Percentiles rank a stretch among this genome's conserved stretches.
Conservation (phyloP, 1,140 invertebrate genomes). For the Bathynomus jamesi region DNA sequence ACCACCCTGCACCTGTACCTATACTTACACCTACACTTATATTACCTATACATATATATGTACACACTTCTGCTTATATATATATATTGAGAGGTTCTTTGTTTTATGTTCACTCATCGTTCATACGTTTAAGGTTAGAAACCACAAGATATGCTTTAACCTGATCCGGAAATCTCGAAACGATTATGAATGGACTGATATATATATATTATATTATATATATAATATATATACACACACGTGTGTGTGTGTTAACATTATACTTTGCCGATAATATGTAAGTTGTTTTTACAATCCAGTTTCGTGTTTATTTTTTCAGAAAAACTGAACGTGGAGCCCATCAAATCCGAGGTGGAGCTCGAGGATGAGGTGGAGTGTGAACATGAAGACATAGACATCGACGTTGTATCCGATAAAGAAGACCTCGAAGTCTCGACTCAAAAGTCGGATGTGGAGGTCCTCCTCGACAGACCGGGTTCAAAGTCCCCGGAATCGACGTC, state of each 20-base stretch:
- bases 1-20: background rate
- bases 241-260: background rate
- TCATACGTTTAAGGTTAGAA: too few species aligned
- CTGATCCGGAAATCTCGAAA: too few species aligned
- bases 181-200: background rate
- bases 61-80: too few species aligned
- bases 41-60: background rate
- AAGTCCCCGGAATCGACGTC: constrained; percentile 31
- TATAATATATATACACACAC: background rate
- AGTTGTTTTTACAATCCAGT: background rate
- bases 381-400: constrained; percentile 34
- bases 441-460: constrained; percentile 16
- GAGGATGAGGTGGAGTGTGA: constrained; percentile 24
- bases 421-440: constrained; percentile 29
- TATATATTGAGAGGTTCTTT: too few species aligned
- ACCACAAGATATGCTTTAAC: too few species aligned
- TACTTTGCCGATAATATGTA: background rate
- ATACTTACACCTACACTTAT: background rate
- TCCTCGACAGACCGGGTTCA: constrained; percentile 25
- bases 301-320: constrained; percentile 15
- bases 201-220: background rate
- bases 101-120: too few species aligned
- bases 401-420: constrained; percentile 34
- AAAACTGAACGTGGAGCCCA: constrained; percentile 31
- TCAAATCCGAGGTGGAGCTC: constrained; percentile 36